phyloP scores from a whole-genome alignment of 2,797 vertebrate genomes.

The Arnoldichthys spilopterus region DNA sequence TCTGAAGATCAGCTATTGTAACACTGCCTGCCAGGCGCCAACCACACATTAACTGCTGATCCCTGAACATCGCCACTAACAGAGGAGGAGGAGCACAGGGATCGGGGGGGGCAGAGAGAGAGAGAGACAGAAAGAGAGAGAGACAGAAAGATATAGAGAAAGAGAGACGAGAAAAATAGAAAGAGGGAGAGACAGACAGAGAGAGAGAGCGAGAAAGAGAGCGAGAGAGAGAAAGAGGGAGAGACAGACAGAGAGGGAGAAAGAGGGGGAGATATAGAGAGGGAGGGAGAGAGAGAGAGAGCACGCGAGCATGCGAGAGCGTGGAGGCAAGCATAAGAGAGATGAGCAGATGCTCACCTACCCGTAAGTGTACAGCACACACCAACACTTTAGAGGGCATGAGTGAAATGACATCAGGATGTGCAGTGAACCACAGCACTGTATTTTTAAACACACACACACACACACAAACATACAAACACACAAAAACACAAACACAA shows the following conservation, averaged over 20 bases:
- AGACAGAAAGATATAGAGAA: slow-evolving; percentile 7
- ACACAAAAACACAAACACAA: not conserved
- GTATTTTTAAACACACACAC: not conserved
- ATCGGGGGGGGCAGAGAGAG: slow-evolving; percentile 25
- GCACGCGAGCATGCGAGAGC: slow-evolving; percentile 3
- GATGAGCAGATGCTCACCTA: not conserved
- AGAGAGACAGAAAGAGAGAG: slow-evolving; percentile 16
- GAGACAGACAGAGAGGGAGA: slow-evolving; percentile 14
- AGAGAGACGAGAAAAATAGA: slow-evolving; percentile 26
- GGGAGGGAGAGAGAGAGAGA: slow-evolving; percentile 9
- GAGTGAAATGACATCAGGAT: not conserved
- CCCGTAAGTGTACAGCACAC: slow-evolving; percentile 4
- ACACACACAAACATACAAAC: not conserved
- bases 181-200: not conserved
- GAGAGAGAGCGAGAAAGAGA: too few species aligned
- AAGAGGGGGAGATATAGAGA: slow-evolving; percentile 6
- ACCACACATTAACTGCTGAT: slow-evolving; percentile 76
- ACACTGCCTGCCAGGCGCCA: slow-evolving; percentile 72
- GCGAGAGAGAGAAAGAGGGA: too few species aligned
- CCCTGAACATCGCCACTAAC: slow-evolving; percentile 64
- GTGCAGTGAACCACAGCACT: not conserved
- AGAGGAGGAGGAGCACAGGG: slow-evolving; percentile 44
- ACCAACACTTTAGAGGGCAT: slow-evolving; percentile 5
- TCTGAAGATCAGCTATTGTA: slow-evolving; percentile 72
- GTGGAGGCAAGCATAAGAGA: slow-evolving; percentile 18